Percentiles rank a stretch among this genome's conserved stretches.
Conservation (phyloP, 2,888 invertebrate genomes). For the Acrobasis consociella region DNA sequence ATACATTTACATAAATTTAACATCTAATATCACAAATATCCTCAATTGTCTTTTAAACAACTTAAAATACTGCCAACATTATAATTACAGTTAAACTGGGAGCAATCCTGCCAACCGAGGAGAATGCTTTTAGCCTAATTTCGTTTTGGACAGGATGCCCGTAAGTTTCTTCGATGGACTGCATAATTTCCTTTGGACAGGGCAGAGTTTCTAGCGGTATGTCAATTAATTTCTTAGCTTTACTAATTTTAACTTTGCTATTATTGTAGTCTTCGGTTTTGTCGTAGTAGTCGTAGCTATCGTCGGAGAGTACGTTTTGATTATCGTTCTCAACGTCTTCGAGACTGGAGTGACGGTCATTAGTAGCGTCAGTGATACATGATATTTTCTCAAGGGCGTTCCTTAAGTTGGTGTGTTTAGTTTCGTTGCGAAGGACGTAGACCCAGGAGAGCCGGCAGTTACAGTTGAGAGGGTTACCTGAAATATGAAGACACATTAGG, state of each 20-base stretch:
- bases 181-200: constrained; percentile 75
- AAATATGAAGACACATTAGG: constrained; percentile 46
- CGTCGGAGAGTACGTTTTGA: constrained; percentile 58
- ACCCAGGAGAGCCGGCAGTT: constrained; percentile 93
- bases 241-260: constrained; percentile 50
- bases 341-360: constrained; percentile 57
- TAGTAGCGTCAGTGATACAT: constrained; percentile 83
- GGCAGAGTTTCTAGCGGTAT: constrained; percentile 71
- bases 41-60: constrained; percentile 54
- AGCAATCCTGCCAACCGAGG: constrained; percentile 50
- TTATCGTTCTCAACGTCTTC: constrained; percentile 51
- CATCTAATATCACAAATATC: constrained; percentile 75
- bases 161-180: constrained; percentile 69
- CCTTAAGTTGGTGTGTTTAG: constrained; percentile 85
- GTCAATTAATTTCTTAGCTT: constrained; percentile 65
- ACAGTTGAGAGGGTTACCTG: constrained; percentile 93
- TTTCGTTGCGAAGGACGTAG: constrained; percentile 88
- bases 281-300: constrained; percentile 72
- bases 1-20: constrained; percentile 53
- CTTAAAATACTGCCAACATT: constrained; percentile 42
- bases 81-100: constrained; percentile 52
- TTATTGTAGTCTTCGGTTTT: constrained; percentile 64
- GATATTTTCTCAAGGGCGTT: constrained; percentile 88
- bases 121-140: constrained; percentile 72
- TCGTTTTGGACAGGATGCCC: constrained; percentile 76